phyloP scores from a whole-genome alignment of 2,797 vertebrate species.

The Coluber constrictor region DNA sequence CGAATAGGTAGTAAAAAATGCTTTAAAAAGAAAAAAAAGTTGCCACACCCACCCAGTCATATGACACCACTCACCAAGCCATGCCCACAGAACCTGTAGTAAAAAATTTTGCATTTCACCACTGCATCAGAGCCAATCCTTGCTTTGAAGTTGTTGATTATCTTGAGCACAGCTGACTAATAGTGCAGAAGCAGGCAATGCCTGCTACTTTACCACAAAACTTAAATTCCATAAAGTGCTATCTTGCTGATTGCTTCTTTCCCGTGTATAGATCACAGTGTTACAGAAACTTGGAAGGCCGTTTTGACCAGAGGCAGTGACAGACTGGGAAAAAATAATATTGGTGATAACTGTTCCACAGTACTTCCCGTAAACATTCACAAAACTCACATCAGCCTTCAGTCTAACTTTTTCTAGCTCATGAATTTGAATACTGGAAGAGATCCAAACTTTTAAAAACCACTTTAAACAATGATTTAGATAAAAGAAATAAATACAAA shows the following conservation, averaged over 20 bases:
- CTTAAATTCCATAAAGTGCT: background rate
- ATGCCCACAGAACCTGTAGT: too few relatives aligned
- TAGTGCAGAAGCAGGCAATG: background rate
- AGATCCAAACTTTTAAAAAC: background rate
- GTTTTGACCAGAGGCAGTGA: background rate
- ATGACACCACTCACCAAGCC: too few relatives aligned
- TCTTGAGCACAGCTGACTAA: background rate
- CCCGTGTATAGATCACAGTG: background rate
- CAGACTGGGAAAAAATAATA: background rate
- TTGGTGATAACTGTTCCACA: background rate
- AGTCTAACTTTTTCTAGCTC: background rate
- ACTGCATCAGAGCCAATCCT: background rate
- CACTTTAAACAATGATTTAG: slow-evolving; percentile 6
- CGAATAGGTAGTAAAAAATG: too few relatives aligned
- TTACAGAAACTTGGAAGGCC: background rate
- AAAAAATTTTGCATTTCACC: too few relatives aligned
- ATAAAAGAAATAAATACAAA: slow-evolving; percentile 6
- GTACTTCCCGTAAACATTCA: background rate
- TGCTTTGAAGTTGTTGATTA: background rate
- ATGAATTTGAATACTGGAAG: background rate
- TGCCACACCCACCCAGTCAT: too few relatives aligned
- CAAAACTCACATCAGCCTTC: background rate
- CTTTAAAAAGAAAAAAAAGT: too few relatives aligned
- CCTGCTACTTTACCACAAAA: background rate
- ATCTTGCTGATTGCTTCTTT: background rate